Conservation (phyloP, 2,113 vertebrate genomes). For the Rhabdornis inornatus region DNA sequence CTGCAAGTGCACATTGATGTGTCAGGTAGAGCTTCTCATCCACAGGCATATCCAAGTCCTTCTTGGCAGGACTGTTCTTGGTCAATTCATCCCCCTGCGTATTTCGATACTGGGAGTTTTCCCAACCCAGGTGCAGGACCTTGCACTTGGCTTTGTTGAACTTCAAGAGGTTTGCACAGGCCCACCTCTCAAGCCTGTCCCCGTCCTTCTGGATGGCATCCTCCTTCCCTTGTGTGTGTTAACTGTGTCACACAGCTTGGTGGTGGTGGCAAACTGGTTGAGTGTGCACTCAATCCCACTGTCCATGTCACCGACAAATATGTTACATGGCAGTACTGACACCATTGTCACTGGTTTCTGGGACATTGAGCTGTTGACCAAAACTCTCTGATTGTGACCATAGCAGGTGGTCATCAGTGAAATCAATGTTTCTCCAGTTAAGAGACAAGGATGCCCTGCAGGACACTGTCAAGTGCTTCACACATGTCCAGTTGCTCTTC, state of each 20-base stretch:
- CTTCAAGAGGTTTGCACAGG: neutral
- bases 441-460: neutral
- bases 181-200: neutral
- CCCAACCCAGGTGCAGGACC: neutral
- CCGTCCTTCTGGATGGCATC: neutral
- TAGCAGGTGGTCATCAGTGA: neutral
- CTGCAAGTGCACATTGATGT: neutral
- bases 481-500: neutral
- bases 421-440: neutral
- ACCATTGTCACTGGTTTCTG: fast-evolving
- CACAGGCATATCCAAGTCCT: neutral
- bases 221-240: neutral
- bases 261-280: no score
- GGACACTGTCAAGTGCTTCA: neutral
- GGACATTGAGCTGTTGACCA: neutral
- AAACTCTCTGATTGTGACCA: neutral
- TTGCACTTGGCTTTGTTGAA: neutral
- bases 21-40: neutral
- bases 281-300: neutral
- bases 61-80: neutral
- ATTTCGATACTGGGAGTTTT: neutral
- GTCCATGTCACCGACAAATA: fast-evolving
- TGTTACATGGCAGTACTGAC: fast-evolving
- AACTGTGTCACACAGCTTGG: neutral
- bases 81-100: neutral